Evolutionary conservation across 2,113 vertebrate genomes (phyloP), one percentile per base, ranked within the genome.

Genomic region (Dasyurus viverrinus): DNA sequence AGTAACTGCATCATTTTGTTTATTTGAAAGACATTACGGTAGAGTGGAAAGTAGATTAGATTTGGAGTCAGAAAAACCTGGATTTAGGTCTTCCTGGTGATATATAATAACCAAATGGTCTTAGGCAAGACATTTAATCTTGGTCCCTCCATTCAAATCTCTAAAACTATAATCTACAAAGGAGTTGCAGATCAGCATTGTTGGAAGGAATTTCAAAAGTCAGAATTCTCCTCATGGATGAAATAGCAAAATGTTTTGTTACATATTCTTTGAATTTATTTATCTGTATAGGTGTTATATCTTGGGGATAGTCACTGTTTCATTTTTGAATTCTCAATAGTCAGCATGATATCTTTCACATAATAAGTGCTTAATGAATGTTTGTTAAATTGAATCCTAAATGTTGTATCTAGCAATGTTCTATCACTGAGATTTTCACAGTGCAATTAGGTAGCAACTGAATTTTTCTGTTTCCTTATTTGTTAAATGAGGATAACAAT

Each of bases 401-500:
- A 55, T 89, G 54, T 94, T 94, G 95, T 91, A 97, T 95, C 76
- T 96, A 94, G 97, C 93, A 96, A 93, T 95, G 95, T 95, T 94
- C 22, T 53, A 90, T 54, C 90, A 60, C 52, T 91, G n/a, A 47
- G n/a, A 92, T 95, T 96, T 96, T 55, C 47, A 60, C 7, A 94
- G 68, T 48, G 93, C 23, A 54, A 91, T 22, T 50, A 90, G 94
- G 30, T 52, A 60, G 92, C 91, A 54, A 93, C 84, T 95, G 19
- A 7, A n/a, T 76, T 76, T 76, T 19, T n/a, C 30, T 19, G 60
- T 76, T 76, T 76, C 36, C 60, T 76, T 5, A 76, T n/a, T 36
- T 76, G 60, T 76, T 76, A 76, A n/a, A 22, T 76, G 36, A 30
- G 30, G 55, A 30, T 57, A 57, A 57, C 55, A n/a, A n/a, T n/a